These are phyloP conservation scores for Poliocrania exsul DNA, from an alignment of 2,797 vertebrate genomes.

Conservation along the genomic window DNA sequence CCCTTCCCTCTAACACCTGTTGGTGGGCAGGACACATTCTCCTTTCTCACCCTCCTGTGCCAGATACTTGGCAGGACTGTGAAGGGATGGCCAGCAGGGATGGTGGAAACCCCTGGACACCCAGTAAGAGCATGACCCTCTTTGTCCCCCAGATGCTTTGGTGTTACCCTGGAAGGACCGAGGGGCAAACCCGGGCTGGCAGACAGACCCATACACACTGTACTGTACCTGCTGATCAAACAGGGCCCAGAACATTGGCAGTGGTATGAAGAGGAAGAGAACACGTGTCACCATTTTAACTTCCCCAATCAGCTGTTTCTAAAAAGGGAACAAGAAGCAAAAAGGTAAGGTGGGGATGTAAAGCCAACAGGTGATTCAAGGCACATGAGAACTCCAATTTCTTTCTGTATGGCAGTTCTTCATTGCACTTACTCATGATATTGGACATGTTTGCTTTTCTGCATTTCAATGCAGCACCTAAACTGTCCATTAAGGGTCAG, in stretches of 20 bases:
- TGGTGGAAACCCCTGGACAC: neutral
- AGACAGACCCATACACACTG: neutral
- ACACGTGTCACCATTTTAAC: constrained; percentile 92
- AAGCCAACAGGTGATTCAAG: neutral
- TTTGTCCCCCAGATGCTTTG: neutral
- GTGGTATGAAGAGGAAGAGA: constrained; percentile 91
- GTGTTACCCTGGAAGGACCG: neutral
- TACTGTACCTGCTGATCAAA: constrained; percentile 94
- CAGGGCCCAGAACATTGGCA: constrained; percentile 99
- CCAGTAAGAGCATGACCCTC: accelerated
- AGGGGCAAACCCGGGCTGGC: neutral
- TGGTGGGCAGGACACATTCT: neutral
- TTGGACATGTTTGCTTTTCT: neutral
- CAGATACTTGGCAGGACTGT: neutral
- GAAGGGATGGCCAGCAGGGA: neutral
- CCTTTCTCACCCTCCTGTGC: neutral
- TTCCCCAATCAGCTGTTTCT: constrained; percentile 90
- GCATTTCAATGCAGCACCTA: constrained; percentile 14
- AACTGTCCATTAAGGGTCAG: constrained; percentile 37
- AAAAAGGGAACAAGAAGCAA: constrained; percentile 19
- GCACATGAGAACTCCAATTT: neutral
- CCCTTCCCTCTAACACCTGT: neutral
- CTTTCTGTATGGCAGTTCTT: neutral
- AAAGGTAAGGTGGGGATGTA: neutral
- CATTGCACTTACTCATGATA: neutral